Evolutionary conservation across 1,140 invertebrate species (phyloP).

Genomic region (Ceratina calcarata): DNA sequence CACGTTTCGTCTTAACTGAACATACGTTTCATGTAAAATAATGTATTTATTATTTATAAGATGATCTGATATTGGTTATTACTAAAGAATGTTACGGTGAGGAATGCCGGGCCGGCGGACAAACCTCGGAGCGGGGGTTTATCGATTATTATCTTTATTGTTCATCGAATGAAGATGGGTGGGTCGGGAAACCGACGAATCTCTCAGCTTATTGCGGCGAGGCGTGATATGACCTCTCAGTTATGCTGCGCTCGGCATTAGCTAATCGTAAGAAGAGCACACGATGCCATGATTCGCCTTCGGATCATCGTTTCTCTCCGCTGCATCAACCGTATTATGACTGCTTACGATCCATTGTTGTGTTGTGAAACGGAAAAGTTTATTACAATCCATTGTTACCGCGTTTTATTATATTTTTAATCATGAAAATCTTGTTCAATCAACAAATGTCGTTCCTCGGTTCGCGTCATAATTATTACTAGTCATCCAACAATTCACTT

Average conservation of each 20-base stretch:
- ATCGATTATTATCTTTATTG: conserved; percentile 25
- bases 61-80: background rate
- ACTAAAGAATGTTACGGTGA: background rate
- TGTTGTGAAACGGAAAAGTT: conserved; percentile 15
- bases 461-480: no score
- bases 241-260: conserved; percentile 57
- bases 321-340: no score
- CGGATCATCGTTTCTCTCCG: conserved; percentile 28
- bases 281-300: conserved; percentile 35
- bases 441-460: no score
- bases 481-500: no score
- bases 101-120: background rate
- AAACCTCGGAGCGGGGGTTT: background rate
- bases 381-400: conserved; percentile 6
- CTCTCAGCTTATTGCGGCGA: background rate
- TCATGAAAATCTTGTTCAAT: no score
- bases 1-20: no score
- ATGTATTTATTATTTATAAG: background rate
- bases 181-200: conserved; percentile 35
- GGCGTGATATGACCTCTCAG: conserved; percentile 65
- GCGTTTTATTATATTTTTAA: no score
- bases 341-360: background rate
- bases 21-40: background rate
- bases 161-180: conserved; percentile 40
- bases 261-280: conserved; percentile 49